phyloP scores from a whole-genome alignment of 1,140 invertebrate species.

The Caerostris darwini region DNA sequence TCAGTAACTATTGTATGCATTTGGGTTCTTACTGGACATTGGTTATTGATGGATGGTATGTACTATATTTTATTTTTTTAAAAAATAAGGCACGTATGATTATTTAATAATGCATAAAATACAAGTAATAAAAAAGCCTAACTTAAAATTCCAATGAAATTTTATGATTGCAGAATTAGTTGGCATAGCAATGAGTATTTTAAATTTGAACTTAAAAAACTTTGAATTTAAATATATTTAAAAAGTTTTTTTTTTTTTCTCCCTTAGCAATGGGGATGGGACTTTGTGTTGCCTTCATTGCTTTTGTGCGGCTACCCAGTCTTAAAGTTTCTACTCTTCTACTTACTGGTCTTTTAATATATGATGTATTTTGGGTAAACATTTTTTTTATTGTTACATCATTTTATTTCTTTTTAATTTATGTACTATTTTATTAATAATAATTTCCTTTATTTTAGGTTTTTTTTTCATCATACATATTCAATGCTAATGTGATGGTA shows the following conservation, averaged over 20 bases:
- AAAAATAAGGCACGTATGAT: background rate
- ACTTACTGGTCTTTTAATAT: conserved; percentile 94
- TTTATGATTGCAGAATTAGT: too few relatives aligned
- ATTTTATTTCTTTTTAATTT: conserved; percentile 1
- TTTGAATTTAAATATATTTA: background rate
- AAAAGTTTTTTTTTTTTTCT: conserved; percentile 66
- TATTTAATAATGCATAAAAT: background rate
- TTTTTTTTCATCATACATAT: conserved; percentile 98
- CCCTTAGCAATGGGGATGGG: conserved; percentile 95
- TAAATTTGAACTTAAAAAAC: background rate
- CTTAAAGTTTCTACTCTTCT: conserved; percentile 97
- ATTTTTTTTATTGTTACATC: conserved; percentile 3
- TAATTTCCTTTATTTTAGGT: conserved; percentile 83
- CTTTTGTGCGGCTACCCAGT: conserved; percentile 96
- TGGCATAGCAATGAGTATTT: background rate
- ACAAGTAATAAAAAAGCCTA: too few relatives aligned
- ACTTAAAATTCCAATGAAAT: too few relatives aligned
- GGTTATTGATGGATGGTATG: conserved; percentile 97
- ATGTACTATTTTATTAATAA: conserved; percentile 7
- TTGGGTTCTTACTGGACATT: conserved; percentile 98
- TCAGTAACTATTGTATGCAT: conserved; percentile 96
- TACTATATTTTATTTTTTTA: background rate
- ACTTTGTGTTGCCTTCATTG: conserved; percentile 98
- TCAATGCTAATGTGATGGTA: conserved; percentile 99
- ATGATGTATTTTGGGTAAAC: conserved; percentile 97